phyloP scores from a whole-genome alignment of 2,888 invertebrate genomes.

The Ditylenchus weischeri region DNA sequence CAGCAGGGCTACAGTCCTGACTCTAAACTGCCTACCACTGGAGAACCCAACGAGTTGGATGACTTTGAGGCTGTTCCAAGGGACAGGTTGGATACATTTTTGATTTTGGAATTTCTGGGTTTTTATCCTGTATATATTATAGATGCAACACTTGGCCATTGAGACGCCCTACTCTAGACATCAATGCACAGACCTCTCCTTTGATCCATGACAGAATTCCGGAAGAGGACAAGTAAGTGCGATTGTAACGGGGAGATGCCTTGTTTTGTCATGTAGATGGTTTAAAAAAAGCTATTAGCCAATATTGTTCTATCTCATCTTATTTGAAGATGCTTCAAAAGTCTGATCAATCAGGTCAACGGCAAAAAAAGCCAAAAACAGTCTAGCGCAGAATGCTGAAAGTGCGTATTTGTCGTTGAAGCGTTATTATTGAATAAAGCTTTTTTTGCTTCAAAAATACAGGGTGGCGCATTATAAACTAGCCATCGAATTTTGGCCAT shows the following conservation, averaged over 20 bases:
- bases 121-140: not conserved
- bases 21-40: not conserved
- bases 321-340: not conserved
- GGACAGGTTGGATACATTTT: conserved; percentile 50
- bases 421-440: too few species aligned
- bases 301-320: not conserved
- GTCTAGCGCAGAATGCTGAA: too few species aligned
- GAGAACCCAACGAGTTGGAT: conserved; percentile 20
- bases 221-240: conserved; percentile 43
- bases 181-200: conserved; percentile 39
- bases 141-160: conserved; percentile 97
- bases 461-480: too few species aligned
- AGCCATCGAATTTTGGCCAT: too few species aligned
- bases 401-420: too few species aligned
- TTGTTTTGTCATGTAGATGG: not conserved
- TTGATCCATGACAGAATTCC: conserved; percentile 53
- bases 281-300: too few species aligned
- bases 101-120: not conserved
- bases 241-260: too few species aligned
- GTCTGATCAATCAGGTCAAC: too few species aligned
- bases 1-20: not conserved
- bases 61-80: conserved; percentile 46
- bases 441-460: too few species aligned
- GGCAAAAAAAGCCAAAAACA: too few species aligned
- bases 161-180: conserved; percentile 60